Conservation (phyloP, 30 jellyfish, hydroid and myxozoan genomes). For the Pelagia noctiluca region DNA sequence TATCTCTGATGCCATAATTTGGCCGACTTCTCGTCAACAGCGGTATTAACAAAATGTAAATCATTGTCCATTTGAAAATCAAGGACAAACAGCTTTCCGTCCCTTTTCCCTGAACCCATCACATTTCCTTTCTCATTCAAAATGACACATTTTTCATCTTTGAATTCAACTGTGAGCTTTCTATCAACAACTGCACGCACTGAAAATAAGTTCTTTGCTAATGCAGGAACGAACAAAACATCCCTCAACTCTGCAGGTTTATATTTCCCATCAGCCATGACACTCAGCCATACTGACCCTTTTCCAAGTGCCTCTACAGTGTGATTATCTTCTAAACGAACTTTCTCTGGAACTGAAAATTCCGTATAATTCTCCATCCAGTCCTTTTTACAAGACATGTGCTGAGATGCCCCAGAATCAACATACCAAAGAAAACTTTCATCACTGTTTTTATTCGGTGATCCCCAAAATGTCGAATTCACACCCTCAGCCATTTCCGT, state of each 20-base stretch:
- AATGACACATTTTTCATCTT: slow-evolving; percentile 29
- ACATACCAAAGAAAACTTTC: neutral
- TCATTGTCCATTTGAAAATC: neutral
- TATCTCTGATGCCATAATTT: slow-evolving; percentile 34
- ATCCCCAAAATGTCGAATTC: neutral
- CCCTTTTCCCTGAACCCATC: slow-evolving; percentile 7
- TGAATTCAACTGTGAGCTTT: neutral
- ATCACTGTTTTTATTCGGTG: neutral
- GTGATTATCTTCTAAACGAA: neutral
- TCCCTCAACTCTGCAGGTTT: neutral
- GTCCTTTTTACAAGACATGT: neutral
- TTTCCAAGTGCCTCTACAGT: neutral
- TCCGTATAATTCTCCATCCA: neutral
- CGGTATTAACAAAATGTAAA: slow-evolving; percentile 5
- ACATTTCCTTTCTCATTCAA: slow-evolving; percentile 20
- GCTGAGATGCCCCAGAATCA: neutral
- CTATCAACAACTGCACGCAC: slow-evolving; percentile 14
- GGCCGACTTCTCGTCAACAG: neutral
- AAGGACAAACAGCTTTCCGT: slow-evolving; percentile 30
- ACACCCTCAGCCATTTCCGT: neutral
- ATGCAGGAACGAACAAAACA: neutral
- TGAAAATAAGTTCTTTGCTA: slow-evolving; percentile 6
- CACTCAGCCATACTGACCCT: neutral
- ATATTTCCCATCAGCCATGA: neutral
- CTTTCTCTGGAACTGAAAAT: neutral